Conservation (phyloP, 2,888 invertebrate genomes). For the Mythimna albipuncta region DNA sequence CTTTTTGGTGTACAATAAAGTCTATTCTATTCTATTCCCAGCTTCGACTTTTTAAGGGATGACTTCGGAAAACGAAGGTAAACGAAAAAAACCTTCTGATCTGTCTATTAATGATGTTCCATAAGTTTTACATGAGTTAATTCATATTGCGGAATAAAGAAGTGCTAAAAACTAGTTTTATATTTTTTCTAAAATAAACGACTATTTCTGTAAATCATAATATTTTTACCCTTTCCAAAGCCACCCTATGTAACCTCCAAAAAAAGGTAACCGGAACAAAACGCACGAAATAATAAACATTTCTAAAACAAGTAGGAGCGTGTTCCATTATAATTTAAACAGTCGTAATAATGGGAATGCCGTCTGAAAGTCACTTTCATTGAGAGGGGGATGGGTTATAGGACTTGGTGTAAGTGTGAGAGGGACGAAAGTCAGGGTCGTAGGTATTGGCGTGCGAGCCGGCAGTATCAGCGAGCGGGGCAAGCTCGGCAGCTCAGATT, state of each 20-base stretch:
- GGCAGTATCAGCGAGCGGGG: conserved; percentile 62
- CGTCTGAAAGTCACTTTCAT: conserved; percentile 71
- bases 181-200: background rate
- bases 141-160: background rate
- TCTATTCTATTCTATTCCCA: too few species aligned
- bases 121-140: conserved; percentile 12
- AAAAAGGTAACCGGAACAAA: conserved; percentile 31
- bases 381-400: conserved; percentile 59
- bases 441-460: conserved; percentile 70
- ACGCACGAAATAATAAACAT: conserved; percentile 54
- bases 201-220: background rate
- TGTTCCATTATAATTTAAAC: conserved; percentile 71
- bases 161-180: background rate
- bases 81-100: background rate
- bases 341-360: conserved; percentile 71
- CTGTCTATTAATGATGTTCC: background rate
- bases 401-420: conserved; percentile 32
- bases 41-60: background rate
- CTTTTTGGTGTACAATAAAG: too few species aligned
- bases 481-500: conserved; percentile 66
- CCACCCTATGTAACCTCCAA: background rate
- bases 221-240: background rate
- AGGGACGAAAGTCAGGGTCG: conserved; percentile 64
- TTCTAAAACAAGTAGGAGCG: conserved; percentile 67
- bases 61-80: background rate